phyloP scores from a whole-genome alignment of 2,113 vertebrate species.

The Nyctibius bracteatus region DNA sequence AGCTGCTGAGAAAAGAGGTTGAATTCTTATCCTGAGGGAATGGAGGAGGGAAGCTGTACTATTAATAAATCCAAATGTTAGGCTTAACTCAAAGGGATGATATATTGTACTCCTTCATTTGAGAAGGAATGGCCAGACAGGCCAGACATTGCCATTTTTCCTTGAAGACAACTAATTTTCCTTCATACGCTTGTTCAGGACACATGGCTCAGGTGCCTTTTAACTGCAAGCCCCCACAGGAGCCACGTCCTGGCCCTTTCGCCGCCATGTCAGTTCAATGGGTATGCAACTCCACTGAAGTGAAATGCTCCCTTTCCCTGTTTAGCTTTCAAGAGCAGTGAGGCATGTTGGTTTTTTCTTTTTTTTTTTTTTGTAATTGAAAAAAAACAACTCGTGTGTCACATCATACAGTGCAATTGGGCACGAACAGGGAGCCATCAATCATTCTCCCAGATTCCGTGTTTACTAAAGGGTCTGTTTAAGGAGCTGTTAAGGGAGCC shows the following conservation, averaged over 20 bases:
- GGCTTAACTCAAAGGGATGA: not conserved
- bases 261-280: not conserved
- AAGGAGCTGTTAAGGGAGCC: not conserved
- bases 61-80: conserved; percentile 31
- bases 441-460: not conserved
- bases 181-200: not conserved
- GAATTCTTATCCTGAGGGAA: conserved; percentile 12
- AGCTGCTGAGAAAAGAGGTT: not conserved
- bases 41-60: not conserved
- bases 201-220: not conserved
- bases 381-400: not conserved
- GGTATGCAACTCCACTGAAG: not conserved
- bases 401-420: not conserved
- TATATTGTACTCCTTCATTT: not conserved
- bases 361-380: not conserved
- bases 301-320: not conserved
- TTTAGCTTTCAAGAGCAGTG: not conserved
- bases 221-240: not conserved
- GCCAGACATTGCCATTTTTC: not conserved
- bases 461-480: not conserved
- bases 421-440: not conserved
- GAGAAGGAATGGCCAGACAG: not conserved
- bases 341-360: not conserved
- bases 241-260: not conserved
- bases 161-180: not conserved